Base-by-base conservation (phyloP, 2,113 vertebrate genomes). In the Merops nubicus region DNA sequence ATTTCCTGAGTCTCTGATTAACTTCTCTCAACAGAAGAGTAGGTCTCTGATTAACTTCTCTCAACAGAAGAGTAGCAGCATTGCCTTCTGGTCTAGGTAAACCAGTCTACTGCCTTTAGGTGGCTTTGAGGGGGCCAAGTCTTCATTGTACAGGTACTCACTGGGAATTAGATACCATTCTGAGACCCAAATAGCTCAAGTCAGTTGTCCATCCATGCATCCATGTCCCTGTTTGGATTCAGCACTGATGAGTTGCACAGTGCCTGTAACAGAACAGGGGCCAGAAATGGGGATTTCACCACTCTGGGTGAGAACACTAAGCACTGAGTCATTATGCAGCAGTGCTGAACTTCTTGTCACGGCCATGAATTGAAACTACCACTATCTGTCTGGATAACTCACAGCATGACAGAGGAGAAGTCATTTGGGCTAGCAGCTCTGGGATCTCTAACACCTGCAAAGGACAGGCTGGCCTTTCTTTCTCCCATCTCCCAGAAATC, bases 1-100 rank as follows among this genome's bases (percentile, higher is more conserved):
- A 13, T 63, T 88, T 94, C 28, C 57, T 79, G 67, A 82, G 78
- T 18, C n/a, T 86, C 68, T 43, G 47, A 68, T 50, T 79, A 85
- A 33, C 53, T 54, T 57, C 53, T 80, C 31, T 42, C 28, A 13
- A 10, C 53, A 48, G 48, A 28, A 42, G n/a, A 57, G 33, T 2
- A 60, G 57, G n/a, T n/a, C n/a, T n/a, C n/a, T n/a, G n/a, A n/a
- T n/a, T n/a, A n/a, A 64, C 56, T 54, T 56, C 51, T 80, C 31
- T 40, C 26, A 12, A 10, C 53, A 48, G 48, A 28, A 42, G n/a
- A 54, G 33, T 2, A 60, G 57, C 59, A 93, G 29, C 40, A 42
- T 38, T 45, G 50, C 22, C 42, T 16, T 64, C 5, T 29, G 68
- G 28, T 17, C 31, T 33, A 29, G n/a, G 15, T 38, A 57, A 79